Base-by-base conservation (phyloP, 2,797 vertebrate species). In the Odontamblyopus rebecca region DNA sequence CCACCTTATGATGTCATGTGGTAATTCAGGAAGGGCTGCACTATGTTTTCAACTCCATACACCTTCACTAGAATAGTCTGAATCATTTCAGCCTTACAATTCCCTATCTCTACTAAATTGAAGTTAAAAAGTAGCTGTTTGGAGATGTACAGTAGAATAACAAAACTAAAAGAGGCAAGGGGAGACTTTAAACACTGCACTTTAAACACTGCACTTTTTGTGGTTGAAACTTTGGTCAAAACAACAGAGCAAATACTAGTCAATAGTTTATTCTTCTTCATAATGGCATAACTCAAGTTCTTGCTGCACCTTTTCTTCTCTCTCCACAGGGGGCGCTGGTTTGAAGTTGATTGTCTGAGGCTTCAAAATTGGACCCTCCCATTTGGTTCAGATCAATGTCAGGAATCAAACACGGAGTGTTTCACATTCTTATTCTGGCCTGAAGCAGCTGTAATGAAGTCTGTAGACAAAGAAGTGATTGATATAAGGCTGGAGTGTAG, bases 301-400 rank as follows among this genome's bases (percentile, higher is more conserved):
- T 38, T 3, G n/a, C 32, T 6, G n/a, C 62, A 48, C n/a, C 26
- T 70, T 26, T 70, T 38, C 76, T 75, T 61, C 61, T 61, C 53
- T 77, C 75, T 67, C 73, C 16, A 23, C 18, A 61, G 72, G 61
- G 68, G 56, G 0, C 60, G 60, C 51, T 23, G 66, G 76, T 79
- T 81, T 80, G 82, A 75, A 69, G 54, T 57, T 64, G 71, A 78
- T 74, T 76, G 61, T 82, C 83, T 82, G 57, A 48, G 72, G 68
- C 73, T 70, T 68, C 53, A 72, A 72, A 82, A 82, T 72, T 76
- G 67, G 60, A 74, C 32, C 48, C 61, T 62, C 74, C 74, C 65
- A 12, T 66, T 56, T 69, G 67, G 54, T 71, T 77, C n/a, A 8
- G 72, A 73, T 83, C 70, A 11, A 60, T 74, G 78, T 84, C 71